Evolutionary conservation across 37 sponge, comb jelly and placozoan genomes (phyloP).

Genomic region (Cliona cf. orientalis): DNA sequence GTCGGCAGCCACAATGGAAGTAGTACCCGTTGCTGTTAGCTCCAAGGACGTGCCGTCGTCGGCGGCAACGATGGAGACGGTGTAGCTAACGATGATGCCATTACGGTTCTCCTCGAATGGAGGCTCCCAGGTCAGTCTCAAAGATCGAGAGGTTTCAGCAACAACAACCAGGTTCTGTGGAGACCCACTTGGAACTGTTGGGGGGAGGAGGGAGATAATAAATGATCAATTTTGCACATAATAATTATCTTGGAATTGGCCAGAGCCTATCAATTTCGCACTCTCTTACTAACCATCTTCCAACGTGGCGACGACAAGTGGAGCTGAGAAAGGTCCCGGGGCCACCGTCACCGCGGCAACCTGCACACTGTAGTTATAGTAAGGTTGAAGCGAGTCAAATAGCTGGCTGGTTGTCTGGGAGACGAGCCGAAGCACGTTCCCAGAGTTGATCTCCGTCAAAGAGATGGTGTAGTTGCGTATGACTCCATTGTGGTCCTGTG

Average conservation of each 20-base stretch:
- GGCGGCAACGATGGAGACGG: not conserved
- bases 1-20: not conserved
- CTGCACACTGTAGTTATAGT: constrained; percentile 30
- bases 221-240: no score
- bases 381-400: constrained; percentile 36
- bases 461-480: constrained; percentile 26
- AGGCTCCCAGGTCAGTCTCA: constrained; percentile 18
- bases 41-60: not conserved
- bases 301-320: not conserved
- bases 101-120: constrained; percentile 13
- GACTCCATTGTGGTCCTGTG: constrained; percentile 37
- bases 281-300: constrained; percentile 40
- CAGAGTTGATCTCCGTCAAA: constrained; percentile 13
- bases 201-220: no score
- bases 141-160: not conserved
- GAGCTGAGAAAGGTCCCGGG: constrained; percentile 25
- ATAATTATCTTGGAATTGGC: no score
- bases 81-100: constrained; percentile 33
- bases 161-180: constrained; percentile 17
- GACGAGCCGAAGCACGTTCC: not conserved
- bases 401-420: constrained; percentile 1
- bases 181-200: constrained; percentile 24
- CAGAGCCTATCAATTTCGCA: not conserved
- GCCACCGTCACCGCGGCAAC: constrained; percentile 48
- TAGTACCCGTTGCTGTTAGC: not conserved